These are phyloP conservation scores for Agrilus cyanescens DNA, from an alignment of 2,888 invertebrate genomes.

Conservation along the genomic window DNA sequence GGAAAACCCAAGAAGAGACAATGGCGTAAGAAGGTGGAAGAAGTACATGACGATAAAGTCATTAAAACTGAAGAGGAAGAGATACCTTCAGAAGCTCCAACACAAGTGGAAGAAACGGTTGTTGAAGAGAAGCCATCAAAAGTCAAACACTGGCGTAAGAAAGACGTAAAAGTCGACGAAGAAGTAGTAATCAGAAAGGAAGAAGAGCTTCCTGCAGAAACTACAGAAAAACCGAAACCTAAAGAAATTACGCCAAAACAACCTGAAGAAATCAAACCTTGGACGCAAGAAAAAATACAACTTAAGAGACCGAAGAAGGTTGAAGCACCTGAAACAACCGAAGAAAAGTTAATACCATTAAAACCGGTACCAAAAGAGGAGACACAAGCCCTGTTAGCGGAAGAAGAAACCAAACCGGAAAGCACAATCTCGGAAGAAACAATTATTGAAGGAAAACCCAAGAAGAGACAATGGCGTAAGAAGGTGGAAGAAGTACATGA, in stretches of 20 bases:
- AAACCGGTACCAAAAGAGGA: background rate
- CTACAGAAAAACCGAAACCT: constrained; percentile 12
- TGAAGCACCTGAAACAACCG: background rate
- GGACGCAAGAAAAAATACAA: constrained; percentile 15
- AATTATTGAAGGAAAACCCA: constrained; percentile 4
- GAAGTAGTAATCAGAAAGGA: constrained; percentile 15
- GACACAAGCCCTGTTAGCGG: background rate
- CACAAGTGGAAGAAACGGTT: background rate
- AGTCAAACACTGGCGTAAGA: constrained; percentile 2
- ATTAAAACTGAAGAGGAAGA: constrained; percentile 1
- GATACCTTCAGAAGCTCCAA: background rate
- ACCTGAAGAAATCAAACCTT: constrained; percentile 1
- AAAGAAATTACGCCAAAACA: constrained; percentile 4
- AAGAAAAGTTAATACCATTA: constrained; percentile 2
- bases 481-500: constrained; percentile 7
- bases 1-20: constrained; percentile 8
- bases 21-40: constrained; percentile 7
- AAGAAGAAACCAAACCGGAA: constrained; percentile 19
- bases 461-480: constrained; percentile 10
- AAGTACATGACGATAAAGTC: constrained; percentile 7
- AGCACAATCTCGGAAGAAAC: constrained; percentile 6
- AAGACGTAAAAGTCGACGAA: constrained; percentile 12
- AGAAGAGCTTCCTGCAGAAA: constrained; percentile 17
- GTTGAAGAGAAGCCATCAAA: background rate
- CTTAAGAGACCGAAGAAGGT: constrained; percentile 3